Base-by-base conservation (phyloP, 2,797 vertebrate genomes). In the Hoplostethus mediterraneus region DNA sequence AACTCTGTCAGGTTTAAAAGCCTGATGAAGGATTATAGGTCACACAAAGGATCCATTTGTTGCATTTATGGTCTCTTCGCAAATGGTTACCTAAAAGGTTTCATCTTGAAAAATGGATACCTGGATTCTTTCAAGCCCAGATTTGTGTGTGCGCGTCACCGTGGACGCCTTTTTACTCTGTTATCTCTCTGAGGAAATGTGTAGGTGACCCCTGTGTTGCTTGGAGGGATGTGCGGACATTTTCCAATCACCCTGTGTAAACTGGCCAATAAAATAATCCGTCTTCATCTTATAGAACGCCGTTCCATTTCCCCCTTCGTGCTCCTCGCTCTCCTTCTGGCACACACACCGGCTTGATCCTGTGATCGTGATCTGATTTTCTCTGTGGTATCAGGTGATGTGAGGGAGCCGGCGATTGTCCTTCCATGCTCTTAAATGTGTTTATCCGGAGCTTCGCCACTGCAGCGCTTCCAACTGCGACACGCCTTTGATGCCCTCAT, bases 291-390 rank as follows among this genome's bases (percentile, higher is more conserved):
- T 28, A 36, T 25, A 13, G 49, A 53, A 38, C 33, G 40, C 9
- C 21, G 48, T 40, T 51, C 47, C 62, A 38, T 14, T 49, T 45
- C 44, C 25, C 42, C 21, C 17, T 51, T 11, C 6, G 2, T 40
- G 16, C 56, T 17, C n/a, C 8, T 42, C 42, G 3, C 38, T 67
- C 6, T 67, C 40, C 63, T 40, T 21, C 31, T 70, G 48, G 63
- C 66, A 6, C 51, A 77, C 40, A 77, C 40, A 8, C 47, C 55
- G 63, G 42, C 65, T 33, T 12, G 59, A 48, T 84, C 73, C 61
- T 79, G 66, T 12, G 59, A 48, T 82, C 73, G 57, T 79, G 66
- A 87, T 88, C 49, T 57, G 77, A 82, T 79, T 85, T 79, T 59
- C 45, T 73, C 21, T 33, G 16, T 61, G 9, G 17, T n/a, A 63